Base-by-base conservation (phyloP, 2,797 vertebrate species). In the Gila robusta region DNA sequence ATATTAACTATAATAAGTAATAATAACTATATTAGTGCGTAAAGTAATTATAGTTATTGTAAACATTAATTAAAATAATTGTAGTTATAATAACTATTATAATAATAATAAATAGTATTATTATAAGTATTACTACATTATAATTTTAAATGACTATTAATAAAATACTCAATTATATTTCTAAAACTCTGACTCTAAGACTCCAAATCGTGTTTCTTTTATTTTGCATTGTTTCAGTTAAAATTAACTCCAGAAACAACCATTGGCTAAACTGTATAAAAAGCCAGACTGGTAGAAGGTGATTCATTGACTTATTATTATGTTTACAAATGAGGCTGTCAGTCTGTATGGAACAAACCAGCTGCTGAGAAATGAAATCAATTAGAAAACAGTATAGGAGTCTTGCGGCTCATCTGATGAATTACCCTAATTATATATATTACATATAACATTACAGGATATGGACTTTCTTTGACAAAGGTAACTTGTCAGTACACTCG, bases 251-350 rank as follows among this genome's bases (percentile, higher is more conserved):
- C 12, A 71, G n/a, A 79, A 41, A 69, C 52, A 26, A 72, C 69
- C 41, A 54, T 37, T 35, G 79, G 72, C 83, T 81, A 37, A 44
- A 70, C 32, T 26, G 39, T 23, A 54, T 26, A 56, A 69, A 80
- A 78, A 52, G 23, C 66, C 21, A 67, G 19, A 19, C 72, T 82
- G 26, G 64, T 81, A 85, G 82, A 59, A 81, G 14, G 23, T 82
- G 69, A 90, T 86, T 87, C 81, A 90, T 85, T 76, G 87, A 88
- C 85, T 85, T 80, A 83, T 69, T 49, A 79, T 87, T 82, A 87
- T 83, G 64, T 85, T 82, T 87, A 89, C 82, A 90, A 89, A 89
- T 44, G 82, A 88, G 76, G 62, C 73, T 74, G 88, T 87, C 86
- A 84, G 67, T 32, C 71, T 81, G 64, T 14, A 39, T 64, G 66